A percentile compares a stretch with the other conserved stretches of the same genome.
These are phyloP conservation scores for Araneus ventricosus DNA, from an alignment of 1,140 invertebrate species.

Conservation along the genomic window DNA sequence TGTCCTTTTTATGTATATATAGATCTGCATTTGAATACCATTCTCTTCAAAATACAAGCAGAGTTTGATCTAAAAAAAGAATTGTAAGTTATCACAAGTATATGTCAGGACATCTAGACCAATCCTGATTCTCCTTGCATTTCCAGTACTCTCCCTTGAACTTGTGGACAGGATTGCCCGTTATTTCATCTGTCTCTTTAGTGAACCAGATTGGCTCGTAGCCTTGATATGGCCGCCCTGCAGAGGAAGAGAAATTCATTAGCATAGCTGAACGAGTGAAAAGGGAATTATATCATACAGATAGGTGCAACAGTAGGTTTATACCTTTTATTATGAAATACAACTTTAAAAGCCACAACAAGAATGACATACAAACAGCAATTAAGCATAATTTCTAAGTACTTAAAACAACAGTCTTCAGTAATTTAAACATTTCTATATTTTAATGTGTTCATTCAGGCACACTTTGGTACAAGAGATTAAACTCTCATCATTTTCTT, in stretches of 20 bases:
- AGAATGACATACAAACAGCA: too few relatives aligned
- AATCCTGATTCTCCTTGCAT: constrained; percentile 92
- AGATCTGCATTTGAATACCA: background rate
- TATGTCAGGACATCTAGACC: constrained; percentile 95
- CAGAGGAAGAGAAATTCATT: constrained; percentile 56
- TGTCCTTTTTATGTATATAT: constrained; percentile 31
- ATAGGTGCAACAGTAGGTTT: too few relatives aligned
- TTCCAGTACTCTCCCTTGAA: constrained; percentile 96
- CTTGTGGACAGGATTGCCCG: constrained; percentile 90
- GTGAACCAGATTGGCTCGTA: constrained; percentile 96
- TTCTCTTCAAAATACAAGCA: constrained; percentile 20
- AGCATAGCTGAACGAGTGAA: too few relatives aligned
- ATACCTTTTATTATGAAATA: too few relatives aligned
- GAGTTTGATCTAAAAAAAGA: constrained; percentile 52
- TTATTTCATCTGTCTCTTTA: constrained; percentile 88
- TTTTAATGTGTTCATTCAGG: too few relatives aligned
- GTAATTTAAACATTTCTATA: too few relatives aligned
- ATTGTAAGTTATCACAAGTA: constrained; percentile 81
- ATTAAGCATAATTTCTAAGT: too few relatives aligned
- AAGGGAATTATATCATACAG: too few relatives aligned
- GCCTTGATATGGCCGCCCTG: constrained; percentile 87
- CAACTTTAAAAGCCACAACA: too few relatives aligned
- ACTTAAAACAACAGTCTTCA: too few relatives aligned
- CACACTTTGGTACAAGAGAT: too few relatives aligned
- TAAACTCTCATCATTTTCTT: too few relatives aligned